phyloP scores from a whole-genome alignment of 2,888 invertebrate species.

The Tipula lateralis region DNA sequence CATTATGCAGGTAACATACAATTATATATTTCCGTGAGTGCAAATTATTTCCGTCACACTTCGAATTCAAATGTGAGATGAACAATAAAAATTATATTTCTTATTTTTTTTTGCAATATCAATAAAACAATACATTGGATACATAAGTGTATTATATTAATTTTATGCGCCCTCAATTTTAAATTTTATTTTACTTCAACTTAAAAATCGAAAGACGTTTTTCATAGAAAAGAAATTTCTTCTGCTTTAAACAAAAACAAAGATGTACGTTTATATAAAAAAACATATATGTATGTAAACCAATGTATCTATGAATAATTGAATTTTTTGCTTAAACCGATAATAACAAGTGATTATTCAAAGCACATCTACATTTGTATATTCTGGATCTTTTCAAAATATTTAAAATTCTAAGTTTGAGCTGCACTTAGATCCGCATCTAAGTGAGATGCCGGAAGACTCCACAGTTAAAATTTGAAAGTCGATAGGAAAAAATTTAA shows the following conservation, averaged over 20 bases:
- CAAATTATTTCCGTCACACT: neutral
- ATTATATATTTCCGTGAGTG: no score
- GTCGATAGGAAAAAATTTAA: neutral
- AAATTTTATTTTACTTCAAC: neutral
- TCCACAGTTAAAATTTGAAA: neutral
- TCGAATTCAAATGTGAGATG: neutral
- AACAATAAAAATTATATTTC: neutral
- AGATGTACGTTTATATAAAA: neutral
- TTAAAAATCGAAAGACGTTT: neutral
- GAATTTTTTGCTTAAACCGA: neutral
- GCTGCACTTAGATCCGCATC: neutral
- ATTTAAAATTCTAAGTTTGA: neutral
- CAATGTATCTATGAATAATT: neutral
- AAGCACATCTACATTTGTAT: no score
- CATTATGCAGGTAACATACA: no score
- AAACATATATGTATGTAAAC: neutral
- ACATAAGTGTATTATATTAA: neutral
- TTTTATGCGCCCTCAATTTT: slow-evolving; percentile 9
- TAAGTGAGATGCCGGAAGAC: neutral
- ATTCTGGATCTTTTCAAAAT: neutral
- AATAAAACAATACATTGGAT: slow-evolving; percentile 8
- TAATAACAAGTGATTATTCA: neutral
- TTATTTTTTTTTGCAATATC: neutral
- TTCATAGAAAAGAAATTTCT: neutral
- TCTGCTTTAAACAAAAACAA: neutral